These are phyloP conservation scores for Triops cancriformis DNA, from an alignment of 1,140 invertebrate species.

Conservation along the genomic window DNA sequence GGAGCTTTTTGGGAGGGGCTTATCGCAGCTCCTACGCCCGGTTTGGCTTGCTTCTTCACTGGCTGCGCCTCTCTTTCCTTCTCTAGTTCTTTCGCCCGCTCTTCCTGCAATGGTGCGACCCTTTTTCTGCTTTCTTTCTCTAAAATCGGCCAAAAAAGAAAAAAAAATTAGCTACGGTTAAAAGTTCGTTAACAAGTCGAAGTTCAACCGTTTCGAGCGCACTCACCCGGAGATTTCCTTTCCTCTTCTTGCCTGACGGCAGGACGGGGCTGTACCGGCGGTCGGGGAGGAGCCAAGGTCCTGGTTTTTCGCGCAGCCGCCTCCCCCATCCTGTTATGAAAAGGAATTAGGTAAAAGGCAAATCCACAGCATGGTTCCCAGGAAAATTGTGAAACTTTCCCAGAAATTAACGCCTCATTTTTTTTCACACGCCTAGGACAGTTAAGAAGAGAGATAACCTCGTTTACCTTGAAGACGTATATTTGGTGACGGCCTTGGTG, in stretches of 20 bases:
- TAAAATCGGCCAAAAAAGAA: neutral
- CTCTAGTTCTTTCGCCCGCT: conserved; percentile 13
- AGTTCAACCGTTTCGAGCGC: neutral
- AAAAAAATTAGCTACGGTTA: neutral
- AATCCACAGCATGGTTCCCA: neutral
- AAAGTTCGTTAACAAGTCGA: no score
- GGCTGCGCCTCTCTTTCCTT: conserved; percentile 18
- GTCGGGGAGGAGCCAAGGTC: neutral
- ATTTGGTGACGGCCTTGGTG: conserved; percentile 45
- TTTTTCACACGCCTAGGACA: no score
- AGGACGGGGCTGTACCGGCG: neutral
- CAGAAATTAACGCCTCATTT: neutral
- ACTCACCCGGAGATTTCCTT: neutral
- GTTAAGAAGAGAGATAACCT: no score
- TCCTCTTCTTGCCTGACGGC: conserved; percentile 3
- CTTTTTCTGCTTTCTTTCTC: conserved; percentile 13
- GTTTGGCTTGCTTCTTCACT: conserved; percentile 20
- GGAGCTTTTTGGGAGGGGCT: neutral
- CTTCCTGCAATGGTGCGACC: neutral
- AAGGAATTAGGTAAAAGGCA: neutral
- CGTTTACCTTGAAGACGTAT: conserved; percentile 36
- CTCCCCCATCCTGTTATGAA: neutral
- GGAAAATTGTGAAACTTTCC: neutral
- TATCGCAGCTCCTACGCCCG: neutral
- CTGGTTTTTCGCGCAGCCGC: neutral